Evolutionary conservation across 2,888 invertebrate genomes (phyloP).

Genomic region (Ornithoptera alexandrae): DNA sequence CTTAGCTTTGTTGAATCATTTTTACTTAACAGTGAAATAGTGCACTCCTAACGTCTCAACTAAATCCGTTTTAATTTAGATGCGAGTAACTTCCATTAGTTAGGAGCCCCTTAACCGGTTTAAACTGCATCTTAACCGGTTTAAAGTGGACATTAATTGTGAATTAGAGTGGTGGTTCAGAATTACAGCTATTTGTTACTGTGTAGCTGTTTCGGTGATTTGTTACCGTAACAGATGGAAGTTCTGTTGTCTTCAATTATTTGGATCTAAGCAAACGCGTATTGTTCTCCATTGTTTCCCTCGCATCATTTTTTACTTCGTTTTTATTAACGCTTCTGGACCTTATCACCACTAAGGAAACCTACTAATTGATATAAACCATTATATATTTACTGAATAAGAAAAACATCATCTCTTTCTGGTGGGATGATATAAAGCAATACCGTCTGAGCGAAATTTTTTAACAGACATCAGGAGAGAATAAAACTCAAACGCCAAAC

Average conservation of each 20-base stretch:
- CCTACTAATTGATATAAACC: too few relatives aligned
- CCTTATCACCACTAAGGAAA: too few relatives aligned
- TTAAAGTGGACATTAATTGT: conserved; percentile 57
- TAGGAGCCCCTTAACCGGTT: conserved; percentile 46
- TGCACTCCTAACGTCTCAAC: conserved; percentile 21
- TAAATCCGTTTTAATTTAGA: conserved; percentile 33
- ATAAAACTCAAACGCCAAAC: conserved; percentile 1
- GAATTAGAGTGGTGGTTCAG: conserved; percentile 52
- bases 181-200: conserved; percentile 55
- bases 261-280: neutral
- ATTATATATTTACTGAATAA: too few relatives aligned
- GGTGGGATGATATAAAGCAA: too few relatives aligned
- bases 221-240: conserved; percentile 32
- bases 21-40: conserved; percentile 15
- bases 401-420: too few relatives aligned
- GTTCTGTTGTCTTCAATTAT: conserved; percentile 38
- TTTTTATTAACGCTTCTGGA: too few relatives aligned
- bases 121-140: conserved; percentile 49
- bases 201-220: conserved; percentile 49
- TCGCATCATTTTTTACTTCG: too few relatives aligned
- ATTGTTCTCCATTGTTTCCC: too few relatives aligned
- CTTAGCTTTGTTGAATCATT: conserved; percentile 6
- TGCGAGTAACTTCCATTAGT: conserved; percentile 30
- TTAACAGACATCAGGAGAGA: neutral
- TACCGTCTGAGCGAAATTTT: too few relatives aligned